Evolutionary conservation across 2,113 vertebrate species (phyloP).

Genomic region (Hippocampus guttulatus): DNA sequence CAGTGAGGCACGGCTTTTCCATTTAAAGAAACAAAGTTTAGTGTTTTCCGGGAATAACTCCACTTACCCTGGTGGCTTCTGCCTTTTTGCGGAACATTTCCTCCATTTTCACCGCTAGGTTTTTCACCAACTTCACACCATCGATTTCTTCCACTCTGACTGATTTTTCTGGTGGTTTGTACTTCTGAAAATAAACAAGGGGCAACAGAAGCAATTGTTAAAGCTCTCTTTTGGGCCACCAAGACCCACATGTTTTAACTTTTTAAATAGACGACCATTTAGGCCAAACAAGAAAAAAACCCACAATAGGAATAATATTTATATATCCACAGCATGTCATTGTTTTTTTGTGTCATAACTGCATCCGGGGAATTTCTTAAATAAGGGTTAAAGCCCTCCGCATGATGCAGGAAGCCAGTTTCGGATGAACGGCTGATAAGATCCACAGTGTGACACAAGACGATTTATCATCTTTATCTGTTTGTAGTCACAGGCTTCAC

Average conservation of each 20-base stretch:
- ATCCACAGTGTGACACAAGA: slow-evolving; percentile 32
- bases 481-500: slow-evolving; percentile 56
- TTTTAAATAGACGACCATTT: slow-evolving; percentile 5
- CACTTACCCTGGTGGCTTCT: slow-evolving; percentile 86
- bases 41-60: not conserved
- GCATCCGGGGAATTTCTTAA: slow-evolving; percentile 31
- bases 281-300: not conserved
- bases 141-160: slow-evolving; percentile 93
- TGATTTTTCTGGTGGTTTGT: slow-evolving; percentile 92
- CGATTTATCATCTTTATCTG: slow-evolving; percentile 63
- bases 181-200: slow-evolving; percentile 79
- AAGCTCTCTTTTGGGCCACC: not conserved
- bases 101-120: slow-evolving; percentile 92
- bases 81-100: slow-evolving; percentile 95
- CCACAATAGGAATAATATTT: slow-evolving; percentile 5
- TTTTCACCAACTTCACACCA: slow-evolving; percentile 91
- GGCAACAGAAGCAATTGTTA: slow-evolving; percentile 5
- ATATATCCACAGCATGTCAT: slow-evolving; percentile 13
- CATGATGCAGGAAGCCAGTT: slow-evolving; percentile 33
- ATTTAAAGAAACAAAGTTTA: not conserved
- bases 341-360: slow-evolving; percentile 2
- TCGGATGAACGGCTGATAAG: slow-evolving; percentile 54
- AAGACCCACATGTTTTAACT: not conserved
- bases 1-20: not conserved
- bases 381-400: slow-evolving; percentile 43